Base-by-base conservation (phyloP, 1,140 invertebrate species). In the Hycleus phaleratus region DNA sequence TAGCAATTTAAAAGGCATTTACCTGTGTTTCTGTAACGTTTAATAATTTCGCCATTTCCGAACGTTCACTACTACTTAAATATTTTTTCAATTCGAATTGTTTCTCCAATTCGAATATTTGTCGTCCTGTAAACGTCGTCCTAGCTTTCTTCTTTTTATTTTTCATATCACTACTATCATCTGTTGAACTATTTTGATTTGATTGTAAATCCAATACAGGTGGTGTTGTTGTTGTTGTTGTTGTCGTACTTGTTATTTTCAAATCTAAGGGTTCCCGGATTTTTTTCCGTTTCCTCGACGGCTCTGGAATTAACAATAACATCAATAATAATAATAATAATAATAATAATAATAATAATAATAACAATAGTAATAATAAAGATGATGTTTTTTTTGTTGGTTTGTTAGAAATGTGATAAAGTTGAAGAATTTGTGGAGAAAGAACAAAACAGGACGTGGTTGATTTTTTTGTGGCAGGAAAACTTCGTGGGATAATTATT, bases 21-120 rank as follows among this genome's bases (percentile, higher is more conserved):
- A 96, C 93, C 88, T 96, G 94, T 9, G 93, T 95, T 77, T 96
- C 93, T 6, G 94, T 97, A 55, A 97, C 93, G 71, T 92, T 93
- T 24, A 96, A 80, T 45, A 95, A 76, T 68, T 92, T 91, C 10
- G 93, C 93, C 90, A 96, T 93, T 66, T 95, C 93, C 10, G 91
- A 87, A 61, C 94, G 77, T 74, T 97, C 94, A 47, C 89, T 93
- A n/a, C 92, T 95, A 61, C 91, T 95, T 49, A 97, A 81, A 77
- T 97, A 97, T 76, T 97, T 97, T 78, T 96, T 97, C 52, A 91
- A 80, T 76, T 97, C 94, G 72, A 97, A 97, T 75, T 95, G 87
- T 72, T 93, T 91, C 77, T 97, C 94, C 70, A 97, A 77, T 76
- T 96, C 94, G 77, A 95, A 97, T 71, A 97, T 96, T 79, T 97